Evolutionary conservation across 2,888 invertebrate species (phyloP), one percentile per base, ranked within the genome.

Genomic region (Polyommatus iphigenia): DNA sequence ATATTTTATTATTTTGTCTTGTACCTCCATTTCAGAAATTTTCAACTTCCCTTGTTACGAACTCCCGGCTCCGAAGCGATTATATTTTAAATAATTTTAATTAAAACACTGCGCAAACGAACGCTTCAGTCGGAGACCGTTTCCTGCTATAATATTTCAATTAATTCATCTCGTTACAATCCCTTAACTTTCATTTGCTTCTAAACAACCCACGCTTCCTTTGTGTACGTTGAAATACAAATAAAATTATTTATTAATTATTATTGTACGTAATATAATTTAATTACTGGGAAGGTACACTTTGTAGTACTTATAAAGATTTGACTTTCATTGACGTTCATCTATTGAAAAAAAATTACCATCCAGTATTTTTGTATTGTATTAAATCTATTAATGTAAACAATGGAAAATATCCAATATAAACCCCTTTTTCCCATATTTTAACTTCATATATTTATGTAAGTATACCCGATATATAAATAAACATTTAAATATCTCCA

Each of bases 1-100:
- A 94, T 94, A 93, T 94, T 94, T 93, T 94, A 94, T 94, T 94
- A 94, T 94, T 93, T 93, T 94, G 93, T 94, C 93, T 94, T 93
- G 92, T 91, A 89, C 87, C 89, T 87, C 86, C 89, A 87, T 90
- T 91, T 88, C 88, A 87, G 85, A 90, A 91, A 90, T 86, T 91
- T 85, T 82, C 86, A 93, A 93, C 92, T 93, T 92, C 90, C 89
- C 93, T 91, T 91, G 91, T 92, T 92, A 90, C 87, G 84, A 89
- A 90, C 90, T 91, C 89, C 83, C 85, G 85, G 85, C 88, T 91
- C 87, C 92, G 92, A 92, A 93, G 93, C 93, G 94, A 94, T 94
- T 94, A 94, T 93, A 92, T 93, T 93, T 93, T 88, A 92, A 93
- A 93, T 93, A 89, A 92, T 92, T 93, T 94, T 94, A 93, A 94